Evolutionary conservation across 2,113 vertebrate genomes (phyloP), one percentile per base, ranked within the genome.

Genomic region (Paralichthys olivaceus): DNA sequence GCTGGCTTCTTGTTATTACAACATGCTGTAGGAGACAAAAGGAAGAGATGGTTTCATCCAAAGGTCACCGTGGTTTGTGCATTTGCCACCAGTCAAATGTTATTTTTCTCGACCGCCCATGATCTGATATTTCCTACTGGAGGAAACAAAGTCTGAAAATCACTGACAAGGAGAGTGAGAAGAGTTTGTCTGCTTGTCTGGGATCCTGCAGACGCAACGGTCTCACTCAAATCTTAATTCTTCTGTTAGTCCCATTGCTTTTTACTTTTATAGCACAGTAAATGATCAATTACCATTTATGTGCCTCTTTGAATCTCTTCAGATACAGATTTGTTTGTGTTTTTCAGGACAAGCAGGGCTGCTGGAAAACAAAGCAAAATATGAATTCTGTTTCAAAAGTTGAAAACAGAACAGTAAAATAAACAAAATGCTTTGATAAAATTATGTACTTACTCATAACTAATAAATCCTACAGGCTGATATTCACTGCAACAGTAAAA

Each of bases 11-110:
- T 20, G 34, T 75, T 37, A 22, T 75, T 61, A 20, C 58, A 55
- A 29, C 70, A 64, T 29, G 49, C 53, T 47, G 75, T 9, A 26
- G 15, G 54, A 80, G 54, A 60, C 69, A 71, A 77, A 51, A 19
- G 37, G 32, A 63, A 45, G 28, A 62, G 59, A 55, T 20, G 11
- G 12, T 72, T 23, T 57, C 43, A 64, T 64, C 37, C 59, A 28
- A 53, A n/a, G 75, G 66, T 75, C 54, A n/a, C 4, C 9, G 25
- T 57, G 60, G 56, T 34, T 73, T 19, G 4, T 34, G 20, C 22
- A 5, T 17, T 37, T 1, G 43, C 12, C 58, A 13, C 17, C 8
- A 34, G 68, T 53, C 63, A 54, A 69, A 29, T 26, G 8, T 32
- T 14, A 1, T n/a, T 66, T 28, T 51, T 55, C 15, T 40, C 4